A percentile compares a stretch with the other conserved stretches of the same genome.
These are phyloP conservation scores for Lates calcarifer DNA, from an alignment of 2,113 vertebrate genomes.

Conservation along the genomic window DNA sequence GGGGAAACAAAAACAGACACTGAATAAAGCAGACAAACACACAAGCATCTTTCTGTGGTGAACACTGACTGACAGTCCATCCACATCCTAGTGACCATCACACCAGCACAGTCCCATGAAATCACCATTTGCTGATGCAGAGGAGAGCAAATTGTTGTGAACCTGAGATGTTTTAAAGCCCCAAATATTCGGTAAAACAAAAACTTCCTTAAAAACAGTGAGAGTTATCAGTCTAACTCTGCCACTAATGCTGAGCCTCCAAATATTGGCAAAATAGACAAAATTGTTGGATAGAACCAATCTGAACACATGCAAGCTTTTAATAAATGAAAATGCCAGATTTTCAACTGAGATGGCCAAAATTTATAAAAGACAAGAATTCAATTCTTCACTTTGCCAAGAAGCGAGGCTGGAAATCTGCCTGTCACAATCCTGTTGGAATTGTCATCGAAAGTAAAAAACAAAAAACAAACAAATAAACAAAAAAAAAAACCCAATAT, in stretches of 20 bases:
- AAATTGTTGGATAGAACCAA: constrained; percentile 45
- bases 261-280: constrained; percentile 28
- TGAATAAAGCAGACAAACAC: constrained; percentile 67
- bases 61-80: constrained; percentile 59
- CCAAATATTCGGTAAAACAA: constrained; percentile 4
- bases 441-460: constrained; percentile 51
- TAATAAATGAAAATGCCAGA: constrained; percentile 58
- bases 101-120: constrained; percentile 32
- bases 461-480: constrained; percentile 44
- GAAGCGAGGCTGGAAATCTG: constrained; percentile 56
- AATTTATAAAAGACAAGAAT: constrained; percentile 54
- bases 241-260: background rate
- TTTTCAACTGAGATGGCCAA: constrained; percentile 48
- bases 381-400: constrained; percentile 58
- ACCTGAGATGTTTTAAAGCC: background rate
- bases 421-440: constrained; percentile 56
- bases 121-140: constrained; percentile 38
- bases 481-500: constrained; percentile 50
- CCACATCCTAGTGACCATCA: constrained; percentile 44
- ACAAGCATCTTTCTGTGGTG: constrained; percentile 37
- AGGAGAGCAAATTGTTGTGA: constrained; percentile 38
- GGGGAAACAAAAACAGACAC: constrained; percentile 70
- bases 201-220: constrained; percentile 28
- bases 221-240: constrained; percentile 11
- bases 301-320: constrained; percentile 58